Conservation (phyloP, 1,140 invertebrate genomes). For the Battus philenor region DNA sequence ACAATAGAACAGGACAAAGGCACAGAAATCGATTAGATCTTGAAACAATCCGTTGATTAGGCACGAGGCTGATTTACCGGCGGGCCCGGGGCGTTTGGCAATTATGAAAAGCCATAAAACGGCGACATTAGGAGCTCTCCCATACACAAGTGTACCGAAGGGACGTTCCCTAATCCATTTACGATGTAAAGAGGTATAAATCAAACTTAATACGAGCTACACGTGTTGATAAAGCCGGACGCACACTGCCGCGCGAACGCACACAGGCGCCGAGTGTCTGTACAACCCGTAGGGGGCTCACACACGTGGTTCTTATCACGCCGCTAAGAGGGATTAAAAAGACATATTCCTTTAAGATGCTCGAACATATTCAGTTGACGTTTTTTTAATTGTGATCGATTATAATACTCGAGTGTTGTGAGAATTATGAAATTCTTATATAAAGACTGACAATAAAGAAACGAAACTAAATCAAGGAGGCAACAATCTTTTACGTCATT, state of each 20-base stretch:
- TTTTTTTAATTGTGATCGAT: conserved; percentile 1
- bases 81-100: conserved; percentile 28
- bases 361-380: neutral
- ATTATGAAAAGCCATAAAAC: conserved; percentile 50
- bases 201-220: conserved; percentile 71
- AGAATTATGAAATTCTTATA: no score
- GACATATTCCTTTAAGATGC: conserved; percentile 1
- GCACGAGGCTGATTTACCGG: conserved; percentile 9
- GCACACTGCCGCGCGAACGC: conserved; percentile 12
- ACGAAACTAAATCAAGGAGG: no score
- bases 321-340: conserved; percentile 14
- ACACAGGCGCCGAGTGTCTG: neutral
- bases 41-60: conserved; percentile 17
- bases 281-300: neutral
- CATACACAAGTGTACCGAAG: conserved; percentile 39
- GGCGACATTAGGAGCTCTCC: conserved; percentile 36
- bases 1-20: neutral
- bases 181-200: conserved; percentile 73
- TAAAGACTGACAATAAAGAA: no score
- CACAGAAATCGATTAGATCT: conserved; percentile 9
- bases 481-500: no score
- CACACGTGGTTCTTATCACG: conserved; percentile 4
- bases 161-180: conserved; percentile 71
- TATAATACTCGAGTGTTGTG: no score
- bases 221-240: conserved; percentile 67